Percentiles rank a stretch among this genome's conserved stretches.
These are phyloP conservation scores for Anoplophora glabripennis DNA, from an alignment of 1,140 invertebrate genomes.

Conservation along the genomic window DNA sequence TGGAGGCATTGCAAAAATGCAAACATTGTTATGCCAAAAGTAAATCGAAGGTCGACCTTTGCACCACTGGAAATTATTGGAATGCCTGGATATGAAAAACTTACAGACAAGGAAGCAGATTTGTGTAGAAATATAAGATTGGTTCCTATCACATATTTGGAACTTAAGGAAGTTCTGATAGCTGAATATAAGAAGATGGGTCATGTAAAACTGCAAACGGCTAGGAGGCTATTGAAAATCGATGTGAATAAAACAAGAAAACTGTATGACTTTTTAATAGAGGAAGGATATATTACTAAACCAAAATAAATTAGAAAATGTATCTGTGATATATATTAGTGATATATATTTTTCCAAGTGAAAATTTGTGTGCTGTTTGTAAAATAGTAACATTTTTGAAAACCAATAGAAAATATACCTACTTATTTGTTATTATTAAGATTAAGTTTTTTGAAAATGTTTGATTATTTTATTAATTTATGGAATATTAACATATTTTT, in stretches of 20 bases:
- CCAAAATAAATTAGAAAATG: constrained; percentile 59
- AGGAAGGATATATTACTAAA: constrained; percentile 64
- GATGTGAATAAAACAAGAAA: constrained; percentile 93
- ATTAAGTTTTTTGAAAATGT: too few relatives aligned
- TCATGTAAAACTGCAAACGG: constrained; percentile 71
- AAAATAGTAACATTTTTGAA: too few relatives aligned
- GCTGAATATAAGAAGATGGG: constrained; percentile 71
- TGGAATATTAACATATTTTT: too few relatives aligned
- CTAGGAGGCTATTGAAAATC: constrained; percentile 80
- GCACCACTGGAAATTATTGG: constrained; percentile 74
- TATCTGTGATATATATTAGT: constrained; percentile 64
- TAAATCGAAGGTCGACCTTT: constrained; percentile 43
- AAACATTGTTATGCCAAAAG: constrained; percentile 23
- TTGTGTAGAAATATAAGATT: constrained; percentile 74
- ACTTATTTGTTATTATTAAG: too few relatives aligned
- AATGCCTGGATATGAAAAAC: constrained; percentile 73
- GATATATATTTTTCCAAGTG: constrained; percentile 52
- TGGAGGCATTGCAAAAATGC: constrained; percentile 43
- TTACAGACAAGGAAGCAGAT: constrained; percentile 69
- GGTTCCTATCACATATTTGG: constrained; percentile 72
- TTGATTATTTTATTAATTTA: too few relatives aligned
- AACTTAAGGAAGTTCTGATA: constrained; percentile 72
- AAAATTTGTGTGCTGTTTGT: too few relatives aligned
- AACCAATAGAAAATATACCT: too few relatives aligned
- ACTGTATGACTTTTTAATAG: constrained; percentile 78